Base-by-base conservation (phyloP, 2,797 vertebrate genomes). In the Alosa sapidissima region DNA sequence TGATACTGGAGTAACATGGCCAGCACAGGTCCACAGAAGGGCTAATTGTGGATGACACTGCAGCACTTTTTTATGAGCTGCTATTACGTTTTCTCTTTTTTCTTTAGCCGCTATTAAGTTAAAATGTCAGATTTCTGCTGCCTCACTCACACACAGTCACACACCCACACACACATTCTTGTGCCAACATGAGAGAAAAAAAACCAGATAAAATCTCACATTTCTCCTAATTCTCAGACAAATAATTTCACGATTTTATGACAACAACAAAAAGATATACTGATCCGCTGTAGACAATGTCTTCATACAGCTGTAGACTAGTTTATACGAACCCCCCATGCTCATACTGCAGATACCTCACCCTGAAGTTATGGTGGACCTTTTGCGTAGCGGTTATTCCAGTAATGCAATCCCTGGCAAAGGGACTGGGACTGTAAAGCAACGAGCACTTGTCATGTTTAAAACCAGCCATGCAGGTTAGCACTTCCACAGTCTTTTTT, bases 381-480 rank as follows among this genome's bases (percentile, higher is more conserved):
- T 68, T 45, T 78, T 72, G 86, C 41, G 1, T 13, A 8, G 68
- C 54, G 49, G 84, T 65, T 49, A 52, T 28, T 21, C 45, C 68
- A 81, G 60, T 78, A 88, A 87, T 82, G 82, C 84, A 52, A 83
- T 85, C 11, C 52, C 24, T 19, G 72, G 81, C 52, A 84, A 78
- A 68, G 48, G 75, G 85, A 81, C 47, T 28, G 48, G 75, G 85
- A 81, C 47, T 28, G 84, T 89, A 87, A 81, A 84, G 82, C 81
- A 84, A 83, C 82, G 87, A 83, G 83, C 68, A 86, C 65, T 65
- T 82, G 85, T 84, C 84, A 89, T 89, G 84, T 87, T 83, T 83
- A 81, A 81, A 85, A 72, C 65, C 65, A 72, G 65, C 65, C 65
- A 33, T 65, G 62, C 62, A 65, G 65, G 65, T 41, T 72, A 72